Evolutionary conservation across 2,888 invertebrate genomes (phyloP).

Genomic region (Nemurella pictetii): DNA sequence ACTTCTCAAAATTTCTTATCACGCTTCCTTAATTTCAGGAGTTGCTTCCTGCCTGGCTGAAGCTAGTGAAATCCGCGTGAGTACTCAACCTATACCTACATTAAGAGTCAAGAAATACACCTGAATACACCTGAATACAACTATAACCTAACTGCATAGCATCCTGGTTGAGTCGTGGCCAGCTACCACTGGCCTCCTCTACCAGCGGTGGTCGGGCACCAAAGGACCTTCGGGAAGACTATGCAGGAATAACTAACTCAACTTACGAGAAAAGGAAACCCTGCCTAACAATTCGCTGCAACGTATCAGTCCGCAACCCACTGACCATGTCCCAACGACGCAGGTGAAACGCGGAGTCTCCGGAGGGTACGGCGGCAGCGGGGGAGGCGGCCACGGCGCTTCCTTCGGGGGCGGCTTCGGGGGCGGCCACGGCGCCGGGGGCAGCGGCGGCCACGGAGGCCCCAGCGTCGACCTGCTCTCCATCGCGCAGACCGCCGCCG

Average conservation of each 20-base stretch:
- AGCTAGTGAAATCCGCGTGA: not conserved
- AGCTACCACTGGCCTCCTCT: no score
- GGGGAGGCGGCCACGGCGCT: not conserved
- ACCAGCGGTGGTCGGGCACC: no score
- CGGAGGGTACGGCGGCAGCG: not conserved
- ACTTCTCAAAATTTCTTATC: not conserved
- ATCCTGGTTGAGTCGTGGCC: no score
- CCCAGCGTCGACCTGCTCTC: slow-evolving; percentile 2
- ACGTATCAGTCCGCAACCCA: no score
- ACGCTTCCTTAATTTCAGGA: not conserved
- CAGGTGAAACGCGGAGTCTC: not conserved
- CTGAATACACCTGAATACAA: no score
- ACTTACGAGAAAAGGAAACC: no score
- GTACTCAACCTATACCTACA: no score
- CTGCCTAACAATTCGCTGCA: not conserved
- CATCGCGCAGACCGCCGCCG: slow-evolving; percentile 1
- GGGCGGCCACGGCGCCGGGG: not conserved
- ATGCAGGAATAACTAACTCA: no score
- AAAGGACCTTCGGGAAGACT: no score
- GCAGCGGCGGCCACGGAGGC: not conserved
- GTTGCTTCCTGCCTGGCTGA: not conserved
- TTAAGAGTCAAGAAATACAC: no score
- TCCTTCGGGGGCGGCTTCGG: not conserved
- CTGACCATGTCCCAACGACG: no score
- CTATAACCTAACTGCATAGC: no score